Base-by-base conservation (phyloP, 2,113 vertebrate species). In the Cranoglanis bouderius region DNA sequence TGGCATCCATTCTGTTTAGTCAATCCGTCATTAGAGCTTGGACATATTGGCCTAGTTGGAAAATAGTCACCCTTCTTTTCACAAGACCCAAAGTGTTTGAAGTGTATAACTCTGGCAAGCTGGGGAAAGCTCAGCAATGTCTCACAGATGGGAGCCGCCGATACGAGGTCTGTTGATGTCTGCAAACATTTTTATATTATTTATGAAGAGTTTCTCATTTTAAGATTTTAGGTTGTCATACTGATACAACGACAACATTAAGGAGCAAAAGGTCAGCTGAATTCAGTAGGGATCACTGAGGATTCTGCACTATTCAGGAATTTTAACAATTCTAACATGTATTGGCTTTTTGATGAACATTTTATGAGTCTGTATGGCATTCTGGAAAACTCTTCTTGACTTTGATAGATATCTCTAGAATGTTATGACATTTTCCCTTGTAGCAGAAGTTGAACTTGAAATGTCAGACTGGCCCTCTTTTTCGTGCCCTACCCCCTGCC, bases 371-470 rank as follows among this genome's bases (percentile, higher is more conserved):
- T 82, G 53, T 92, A 93, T 92, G 84, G 40, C 86, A 89, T 90
- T 89, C 16, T 75, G 49, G 83, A 86, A 92, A 92, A 92, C 92
- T 92, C 78, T 59, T 46, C 26, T 61, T 86, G 91, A 92, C 90
- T 93, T 93, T 94, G 92, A 94, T 92, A 88, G 92, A 94, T 94
- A 90, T 88, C 65, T 85, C 90, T 90, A 88, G 82, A 91, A 89
- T 89, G 92, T 93, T 90, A 91, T 94, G 94, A 92, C 92, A 94
- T 94, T 92, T 95, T 90, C 89, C 78, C 53, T 84, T 85, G 90
- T 88, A 89, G 90, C 77, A 85, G 55, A 53, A 92, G 91, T 88
- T 92, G 72, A 67, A 87, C 91, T 93, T 90, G 88, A 95, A 95
- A 95, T 94, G 94, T 93, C 94, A 94, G 89, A 87, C 89, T 91